phyloP scores from a whole-genome alignment of 2,797 vertebrate genomes.

The Pagetopsis macropterus region DNA sequence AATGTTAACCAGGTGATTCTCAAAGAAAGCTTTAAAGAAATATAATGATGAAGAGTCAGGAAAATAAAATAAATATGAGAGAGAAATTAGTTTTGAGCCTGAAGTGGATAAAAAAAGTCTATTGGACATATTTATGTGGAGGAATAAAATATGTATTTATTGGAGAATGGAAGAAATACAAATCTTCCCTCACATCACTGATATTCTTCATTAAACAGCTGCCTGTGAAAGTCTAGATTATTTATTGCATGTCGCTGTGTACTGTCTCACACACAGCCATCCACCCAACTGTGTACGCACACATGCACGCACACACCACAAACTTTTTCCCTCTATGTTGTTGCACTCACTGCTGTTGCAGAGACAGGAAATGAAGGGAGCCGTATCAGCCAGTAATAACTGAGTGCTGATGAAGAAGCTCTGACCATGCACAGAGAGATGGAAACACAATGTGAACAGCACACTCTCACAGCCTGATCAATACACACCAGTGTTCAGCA shows the following conservation, averaged over 20 bases:
- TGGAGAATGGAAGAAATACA: slow-evolving; percentile 9
- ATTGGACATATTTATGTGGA: slow-evolving; percentile 14
- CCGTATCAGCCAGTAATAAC: slow-evolving; percentile 75
- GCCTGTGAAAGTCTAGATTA: slow-evolving; percentile 28
- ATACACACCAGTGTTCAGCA: slow-evolving; percentile 51
- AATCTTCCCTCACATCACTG: slow-evolving; percentile 27
- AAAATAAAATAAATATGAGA: not conserved
- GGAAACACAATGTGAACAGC: slow-evolving; percentile 64
- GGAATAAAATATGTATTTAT: slow-evolving; percentile 22
- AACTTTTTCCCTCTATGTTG: slow-evolving; percentile 17
- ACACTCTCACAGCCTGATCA: slow-evolving; percentile 59
- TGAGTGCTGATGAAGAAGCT: slow-evolving; percentile 61
- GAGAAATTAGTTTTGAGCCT: not conserved
- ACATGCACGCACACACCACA: slow-evolving; percentile 8
- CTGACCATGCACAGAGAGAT: slow-evolving; percentile 53
- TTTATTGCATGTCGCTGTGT: slow-evolving; percentile 63
- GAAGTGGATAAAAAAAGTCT: not conserved
- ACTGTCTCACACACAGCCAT: slow-evolving; percentile 29
- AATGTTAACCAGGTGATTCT: slow-evolving; percentile 1
- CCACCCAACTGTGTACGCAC: slow-evolving; percentile 11
- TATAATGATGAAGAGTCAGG: not conserved
- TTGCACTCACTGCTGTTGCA: slow-evolving; percentile 43
- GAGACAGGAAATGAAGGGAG: slow-evolving; percentile 78
- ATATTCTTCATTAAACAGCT: slow-evolving; percentile 42
- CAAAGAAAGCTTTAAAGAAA: not conserved